A percentile compares a stretch with the other conserved stretches of the same genome.
Evolutionary conservation across 2,888 invertebrate genomes (phyloP).

Genomic region (Spatulosminthurus flaviceps): DNA sequence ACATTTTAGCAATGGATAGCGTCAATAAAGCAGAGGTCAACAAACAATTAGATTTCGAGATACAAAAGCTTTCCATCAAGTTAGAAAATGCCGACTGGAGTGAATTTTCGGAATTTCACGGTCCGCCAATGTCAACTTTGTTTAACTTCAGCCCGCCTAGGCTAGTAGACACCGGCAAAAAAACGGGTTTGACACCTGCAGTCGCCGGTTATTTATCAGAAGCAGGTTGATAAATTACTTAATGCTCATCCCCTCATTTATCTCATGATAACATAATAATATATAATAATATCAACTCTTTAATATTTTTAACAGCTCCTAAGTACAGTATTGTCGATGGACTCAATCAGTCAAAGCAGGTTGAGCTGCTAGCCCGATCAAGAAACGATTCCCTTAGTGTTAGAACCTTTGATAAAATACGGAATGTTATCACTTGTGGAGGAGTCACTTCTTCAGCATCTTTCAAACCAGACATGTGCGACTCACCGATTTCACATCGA

Average conservation of each 20-base stretch:
- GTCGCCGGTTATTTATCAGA: constrained; percentile 33
- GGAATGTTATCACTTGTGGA: too few species aligned
- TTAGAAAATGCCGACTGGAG: constrained; percentile 42
- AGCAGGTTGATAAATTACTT: constrained; percentile 2
- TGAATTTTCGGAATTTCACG: constrained; percentile 24
- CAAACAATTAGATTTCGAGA: constrained; percentile 31
- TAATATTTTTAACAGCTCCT: too few species aligned
- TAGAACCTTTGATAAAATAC: too few species aligned
- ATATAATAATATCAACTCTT: not conserved
- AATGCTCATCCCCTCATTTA: not conserved
- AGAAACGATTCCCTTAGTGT: too few species aligned
- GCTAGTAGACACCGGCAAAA: constrained; percentile 4
- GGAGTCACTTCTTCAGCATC: not conserved
- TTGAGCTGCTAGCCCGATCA: too few species aligned
- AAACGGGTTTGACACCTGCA: constrained; percentile 42
- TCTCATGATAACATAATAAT: not conserved
- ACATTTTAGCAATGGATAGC: constrained; percentile 15
- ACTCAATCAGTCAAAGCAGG: too few species aligned
- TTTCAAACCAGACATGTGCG: not conserved
- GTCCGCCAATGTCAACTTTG: constrained; percentile 13
- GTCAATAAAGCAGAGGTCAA: not conserved
- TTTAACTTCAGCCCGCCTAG: constrained; percentile 42
- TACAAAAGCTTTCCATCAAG: constrained; percentile 23
- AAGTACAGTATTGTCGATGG: too few species aligned
- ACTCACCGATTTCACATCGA: constrained; percentile 28